phyloP scores from a whole-genome alignment of 2,797 vertebrate genomes.

The Euthynnus affinis region DNA sequence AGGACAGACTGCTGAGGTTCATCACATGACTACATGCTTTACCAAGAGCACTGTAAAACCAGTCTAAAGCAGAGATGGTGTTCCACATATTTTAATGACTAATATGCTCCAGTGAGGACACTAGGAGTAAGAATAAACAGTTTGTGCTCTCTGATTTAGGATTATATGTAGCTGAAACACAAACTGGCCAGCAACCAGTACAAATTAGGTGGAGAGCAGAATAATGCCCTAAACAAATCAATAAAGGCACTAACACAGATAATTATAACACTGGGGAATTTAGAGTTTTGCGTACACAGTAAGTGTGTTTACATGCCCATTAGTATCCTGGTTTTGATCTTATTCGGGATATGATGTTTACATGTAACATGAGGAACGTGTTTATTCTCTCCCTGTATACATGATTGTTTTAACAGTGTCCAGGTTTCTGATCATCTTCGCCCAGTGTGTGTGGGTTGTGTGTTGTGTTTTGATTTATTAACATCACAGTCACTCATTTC shows the following conservation, averaged over 20 bases:
- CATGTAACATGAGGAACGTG: neutral
- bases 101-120: neutral
- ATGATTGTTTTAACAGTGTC: too few species aligned
- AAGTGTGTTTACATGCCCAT: too few species aligned
- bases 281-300: neutral
- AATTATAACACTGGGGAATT: neutral
- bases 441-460: too few species aligned
- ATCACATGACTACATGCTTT: constrained; percentile 19
- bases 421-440: too few species aligned
- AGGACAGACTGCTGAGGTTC: neutral
- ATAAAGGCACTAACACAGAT: neutral
- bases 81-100: constrained; percentile 3
- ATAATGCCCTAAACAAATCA: neutral
- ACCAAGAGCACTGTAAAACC: neutral
- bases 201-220: neutral
- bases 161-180: neutral
- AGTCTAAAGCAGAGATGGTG: neutral
- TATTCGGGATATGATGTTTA: neutral
- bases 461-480: too few species aligned
- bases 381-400: too few species aligned
- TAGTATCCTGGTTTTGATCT: neutral
- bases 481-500: too few species aligned
- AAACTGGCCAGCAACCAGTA: neutral
- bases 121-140: neutral
- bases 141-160: neutral